phyloP scores from a whole-genome alignment of 2,888 invertebrate species.

The Abscondita cerata region DNA sequence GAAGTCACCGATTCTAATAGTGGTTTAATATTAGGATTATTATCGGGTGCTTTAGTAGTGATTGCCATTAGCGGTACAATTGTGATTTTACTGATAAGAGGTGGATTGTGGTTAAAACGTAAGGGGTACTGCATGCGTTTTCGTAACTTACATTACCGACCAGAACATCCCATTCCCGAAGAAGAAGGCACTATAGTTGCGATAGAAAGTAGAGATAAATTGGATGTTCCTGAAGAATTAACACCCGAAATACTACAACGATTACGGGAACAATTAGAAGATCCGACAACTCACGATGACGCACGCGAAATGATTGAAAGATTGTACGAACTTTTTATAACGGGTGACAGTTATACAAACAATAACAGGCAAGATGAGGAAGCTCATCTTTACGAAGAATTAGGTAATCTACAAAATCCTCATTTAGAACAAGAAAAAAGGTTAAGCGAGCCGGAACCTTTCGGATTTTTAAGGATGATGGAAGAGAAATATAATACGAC shows the following conservation, averaged over 20 bases:
- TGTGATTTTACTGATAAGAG: slow-evolving; percentile 63
- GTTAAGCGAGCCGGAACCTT: slow-evolving; percentile 54
- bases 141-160: slow-evolving; percentile 61
- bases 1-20: slow-evolving; percentile 43
- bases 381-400: slow-evolving; percentile 58
- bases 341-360: slow-evolving; percentile 71
- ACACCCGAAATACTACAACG: slow-evolving; percentile 75
- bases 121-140: slow-evolving; percentile 64
- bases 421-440: slow-evolving; percentile 37
- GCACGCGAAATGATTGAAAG: slow-evolving; percentile 80
- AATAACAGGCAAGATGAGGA: slow-evolving; percentile 59
- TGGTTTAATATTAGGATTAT: slow-evolving; percentile 51
- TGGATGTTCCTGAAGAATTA: slow-evolving; percentile 75
- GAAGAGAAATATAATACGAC: slow-evolving; percentile 63
- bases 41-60: slow-evolving; percentile 62
- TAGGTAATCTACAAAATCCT: slow-evolving; percentile 63
- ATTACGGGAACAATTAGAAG: slow-evolving; percentile 72
- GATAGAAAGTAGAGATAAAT: slow-evolving; percentile 52
- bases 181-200: slow-evolving; percentile 57
- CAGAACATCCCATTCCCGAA: slow-evolving; percentile 65
- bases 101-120: slow-evolving; percentile 65
- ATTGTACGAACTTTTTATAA: slow-evolving; percentile 75
- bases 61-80: slow-evolving; percentile 62
- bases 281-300: slow-evolving; percentile 75
- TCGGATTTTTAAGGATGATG: slow-evolving; percentile 67